Base-by-base conservation (phyloP, 2,888 invertebrate genomes). In the Noctuana brunneofusca region DNA sequence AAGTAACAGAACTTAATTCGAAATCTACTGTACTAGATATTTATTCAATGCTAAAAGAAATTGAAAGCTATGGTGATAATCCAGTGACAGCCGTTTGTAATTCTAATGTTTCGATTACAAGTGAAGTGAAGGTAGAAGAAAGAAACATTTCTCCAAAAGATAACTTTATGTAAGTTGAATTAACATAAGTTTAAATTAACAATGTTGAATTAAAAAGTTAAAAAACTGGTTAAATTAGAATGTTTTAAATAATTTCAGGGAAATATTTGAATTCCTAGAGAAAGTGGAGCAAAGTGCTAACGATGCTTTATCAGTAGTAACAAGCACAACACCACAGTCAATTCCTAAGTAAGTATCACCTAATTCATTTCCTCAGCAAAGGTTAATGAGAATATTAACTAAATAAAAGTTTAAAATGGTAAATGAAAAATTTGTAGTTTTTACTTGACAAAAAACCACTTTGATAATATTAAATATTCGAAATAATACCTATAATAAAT, bases 241-340 rank as follows among this genome's bases (percentile, higher is more conserved):
- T 24, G n/a, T 2, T 0, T 27, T 22, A 16, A 50, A 27, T 14
- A 27, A 50, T 92, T 81, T 58, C 80, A 94, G 94, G 79, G 94
- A 94, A 76, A 93, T 95, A 70, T 91, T 94, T 56, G 92, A 93
- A 58, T 95, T 93, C 78, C 75, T 95, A 66, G 95, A 95, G 73
- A 93, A 94, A 79, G 93, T 94, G 0, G 95, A 95, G 67, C 87
- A 89, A 69, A 91, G 90, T 59, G 91, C 92, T 0, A 92, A 89
- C 55, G 92, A 92, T 64, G 92, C 91, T 16, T 75, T 92, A 1
- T 87, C 89, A 0, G 80, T 89, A 0, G 86, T 92, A 0, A 86
- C 87, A 1, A 85, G 78, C 62, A 79, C 82, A 5, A 80, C 84
- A n/a, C 89, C 89, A 3, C 85, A 83, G 58, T 81, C 79, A 30